A percentile compares a stretch with the other conserved stretches of the same genome.
phyloP scores from a whole-genome alignment of 2,797 vertebrate species.

The Clarias laeviceps region DNA sequence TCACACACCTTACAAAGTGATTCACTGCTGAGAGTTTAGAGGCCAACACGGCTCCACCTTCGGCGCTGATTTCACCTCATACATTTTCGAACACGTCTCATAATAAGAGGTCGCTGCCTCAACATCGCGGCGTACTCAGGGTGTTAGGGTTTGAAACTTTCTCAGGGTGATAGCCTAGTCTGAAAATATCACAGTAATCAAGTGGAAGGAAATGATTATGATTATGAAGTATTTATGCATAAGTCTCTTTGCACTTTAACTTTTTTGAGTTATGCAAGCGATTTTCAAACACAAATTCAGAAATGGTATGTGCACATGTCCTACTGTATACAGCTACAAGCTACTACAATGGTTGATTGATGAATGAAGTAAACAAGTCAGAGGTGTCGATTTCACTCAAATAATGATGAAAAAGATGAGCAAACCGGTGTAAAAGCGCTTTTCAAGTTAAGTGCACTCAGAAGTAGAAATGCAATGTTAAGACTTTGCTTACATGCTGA shows the following conservation, averaged over 20 bases:
- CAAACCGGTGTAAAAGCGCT: not conserved
- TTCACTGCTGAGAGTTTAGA: constrained; percentile 4
- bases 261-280: no score
- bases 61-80: not conserved
- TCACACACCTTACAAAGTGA: not conserved
- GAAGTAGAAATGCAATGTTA: no score
- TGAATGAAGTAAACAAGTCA: not conserved
- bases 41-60: not conserved
- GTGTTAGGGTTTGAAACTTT: not conserved
- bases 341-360: no score
- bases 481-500: not conserved
- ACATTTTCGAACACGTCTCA: not conserved
- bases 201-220: not conserved
- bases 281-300: no score
- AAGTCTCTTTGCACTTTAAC: not conserved
- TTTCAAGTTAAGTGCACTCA: not conserved
- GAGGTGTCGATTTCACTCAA: not conserved
- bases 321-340: not conserved
- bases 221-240: not conserved
- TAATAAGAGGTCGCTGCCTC: not conserved
- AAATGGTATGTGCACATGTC: not conserved
- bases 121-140: not conserved
- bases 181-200: not conserved
- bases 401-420: not conserved
- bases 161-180: not conserved